A percentile compares a stretch with the other conserved stretches of the same genome.
Evolutionary conservation across 2,797 vertebrate species (phyloP).

Genomic region (Cirrhinus mrigala): DNA sequence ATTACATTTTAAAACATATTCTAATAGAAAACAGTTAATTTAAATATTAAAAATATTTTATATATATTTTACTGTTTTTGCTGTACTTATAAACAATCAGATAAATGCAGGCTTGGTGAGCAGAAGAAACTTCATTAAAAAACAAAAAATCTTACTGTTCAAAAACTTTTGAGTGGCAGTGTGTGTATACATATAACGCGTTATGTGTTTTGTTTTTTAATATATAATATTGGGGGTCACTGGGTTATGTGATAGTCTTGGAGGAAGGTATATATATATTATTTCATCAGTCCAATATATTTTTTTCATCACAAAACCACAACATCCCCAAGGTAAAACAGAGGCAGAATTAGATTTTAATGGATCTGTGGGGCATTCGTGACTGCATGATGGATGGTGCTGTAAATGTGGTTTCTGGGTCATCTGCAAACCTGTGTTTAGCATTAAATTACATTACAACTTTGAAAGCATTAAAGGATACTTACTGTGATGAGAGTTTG

Average conservation of each 20-base stretch:
- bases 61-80: background rate
- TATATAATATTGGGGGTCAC: background rate
- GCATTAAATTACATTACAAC: background rate
- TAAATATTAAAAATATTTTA: background rate
- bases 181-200: no score
- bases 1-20: background rate
- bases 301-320: background rate
- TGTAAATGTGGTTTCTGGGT: slow-evolving; percentile 7
- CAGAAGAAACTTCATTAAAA: background rate
- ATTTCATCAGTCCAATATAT: background rate
- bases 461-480: slow-evolving; percentile 54
- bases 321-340: background rate
- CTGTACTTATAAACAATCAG: background rate
- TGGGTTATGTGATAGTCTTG: background rate
- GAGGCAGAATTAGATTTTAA: background rate
- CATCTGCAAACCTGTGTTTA: background rate
- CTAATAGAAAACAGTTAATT: background rate
- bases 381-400: slow-evolving; percentile 23
- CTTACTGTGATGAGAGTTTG: slow-evolving; percentile 94
- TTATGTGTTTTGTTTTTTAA: background rate
- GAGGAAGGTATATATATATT: background rate
- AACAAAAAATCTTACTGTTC: background rate
- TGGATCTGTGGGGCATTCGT: background rate
- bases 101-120: background rate
- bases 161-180: background rate